phyloP scores from a whole-genome alignment of 2,888 invertebrate genomes.

The Steromphala cineraria region DNA sequence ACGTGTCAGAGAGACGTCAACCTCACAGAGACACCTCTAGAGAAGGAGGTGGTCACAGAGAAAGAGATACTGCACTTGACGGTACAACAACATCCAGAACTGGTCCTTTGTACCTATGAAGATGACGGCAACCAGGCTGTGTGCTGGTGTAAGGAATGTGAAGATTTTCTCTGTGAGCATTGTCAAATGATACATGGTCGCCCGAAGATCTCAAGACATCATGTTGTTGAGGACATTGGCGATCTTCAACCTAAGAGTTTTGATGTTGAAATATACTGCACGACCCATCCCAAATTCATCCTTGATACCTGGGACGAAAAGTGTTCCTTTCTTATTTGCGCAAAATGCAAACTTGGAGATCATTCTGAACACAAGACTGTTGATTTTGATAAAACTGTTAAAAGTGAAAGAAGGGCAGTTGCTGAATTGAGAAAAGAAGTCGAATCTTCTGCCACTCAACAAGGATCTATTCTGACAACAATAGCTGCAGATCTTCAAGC shows the following conservation, averaged over 20 bases:
- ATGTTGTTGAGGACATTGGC: background rate
- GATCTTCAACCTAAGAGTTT: background rate
- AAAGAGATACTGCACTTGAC: slow-evolving; percentile 7
- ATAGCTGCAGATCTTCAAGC: background rate
- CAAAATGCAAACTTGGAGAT: background rate
- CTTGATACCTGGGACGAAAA: background rate
- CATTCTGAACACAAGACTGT: background rate
- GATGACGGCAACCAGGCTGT: slow-evolving; percentile 14
- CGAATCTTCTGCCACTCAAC: background rate
- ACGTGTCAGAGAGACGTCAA: background rate
- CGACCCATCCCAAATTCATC: background rate
- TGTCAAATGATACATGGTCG: background rate
- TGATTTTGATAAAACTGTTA: background rate
- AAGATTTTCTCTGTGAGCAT: background rate
- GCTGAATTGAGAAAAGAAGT: background rate
- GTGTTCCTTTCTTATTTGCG: background rate
- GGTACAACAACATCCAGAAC: background rate
- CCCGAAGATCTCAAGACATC: background rate
- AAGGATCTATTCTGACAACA: background rate
- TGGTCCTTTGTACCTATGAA: background rate
- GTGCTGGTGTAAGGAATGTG: slow-evolving; percentile 11
- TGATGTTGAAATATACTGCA: background rate
- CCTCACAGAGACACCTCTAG: background rate
- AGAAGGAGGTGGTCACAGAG: background rate
- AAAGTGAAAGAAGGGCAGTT: background rate